phyloP scores from a whole-genome alignment of 2,888 invertebrate species.

The Polydrusus cervinus region DNA sequence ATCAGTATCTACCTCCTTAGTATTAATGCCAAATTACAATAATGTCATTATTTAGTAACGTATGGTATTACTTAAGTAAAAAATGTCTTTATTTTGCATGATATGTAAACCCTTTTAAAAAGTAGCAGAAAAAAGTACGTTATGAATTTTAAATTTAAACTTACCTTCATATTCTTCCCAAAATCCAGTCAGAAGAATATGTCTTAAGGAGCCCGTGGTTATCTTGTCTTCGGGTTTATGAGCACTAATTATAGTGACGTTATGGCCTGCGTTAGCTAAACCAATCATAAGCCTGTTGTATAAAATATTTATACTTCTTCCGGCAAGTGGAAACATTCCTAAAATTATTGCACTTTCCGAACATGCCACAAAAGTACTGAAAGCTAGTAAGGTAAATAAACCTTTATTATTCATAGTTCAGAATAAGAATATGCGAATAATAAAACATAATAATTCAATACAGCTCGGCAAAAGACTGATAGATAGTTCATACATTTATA shows the following conservation, averaged over 20 bases:
- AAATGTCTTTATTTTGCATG: too few species aligned
- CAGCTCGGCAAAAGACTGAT: too few species aligned
- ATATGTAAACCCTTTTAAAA: too few species aligned
- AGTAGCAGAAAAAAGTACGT: too few species aligned
- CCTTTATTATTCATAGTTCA: neutral
- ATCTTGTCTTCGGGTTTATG: conserved; percentile 1
- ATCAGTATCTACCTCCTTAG: too few species aligned
- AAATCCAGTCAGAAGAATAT: conserved; percentile 39
- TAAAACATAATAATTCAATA: too few species aligned
- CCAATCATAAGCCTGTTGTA: conserved; percentile 29
- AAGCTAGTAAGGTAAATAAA: neutral
- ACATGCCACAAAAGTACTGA: neutral
- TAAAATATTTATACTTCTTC: conserved; percentile 41
- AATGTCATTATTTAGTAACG: too few species aligned
- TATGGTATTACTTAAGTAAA: too few species aligned
- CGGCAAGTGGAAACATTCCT: conserved; percentile 40
- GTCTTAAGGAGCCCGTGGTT: conserved; percentile 26
- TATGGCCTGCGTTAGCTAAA: conserved; percentile 43
- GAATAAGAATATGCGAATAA: neutral
- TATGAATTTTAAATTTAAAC: neutral
- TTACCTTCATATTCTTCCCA: conserved; percentile 33
- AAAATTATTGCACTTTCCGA: conserved; percentile 36
- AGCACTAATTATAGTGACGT: conserved; percentile 38
- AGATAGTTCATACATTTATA: neutral
- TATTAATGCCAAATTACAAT: too few species aligned